phyloP scores from a whole-genome alignment of 1,140 invertebrate genomes.

The Bombus haemorrhoidalis region DNA sequence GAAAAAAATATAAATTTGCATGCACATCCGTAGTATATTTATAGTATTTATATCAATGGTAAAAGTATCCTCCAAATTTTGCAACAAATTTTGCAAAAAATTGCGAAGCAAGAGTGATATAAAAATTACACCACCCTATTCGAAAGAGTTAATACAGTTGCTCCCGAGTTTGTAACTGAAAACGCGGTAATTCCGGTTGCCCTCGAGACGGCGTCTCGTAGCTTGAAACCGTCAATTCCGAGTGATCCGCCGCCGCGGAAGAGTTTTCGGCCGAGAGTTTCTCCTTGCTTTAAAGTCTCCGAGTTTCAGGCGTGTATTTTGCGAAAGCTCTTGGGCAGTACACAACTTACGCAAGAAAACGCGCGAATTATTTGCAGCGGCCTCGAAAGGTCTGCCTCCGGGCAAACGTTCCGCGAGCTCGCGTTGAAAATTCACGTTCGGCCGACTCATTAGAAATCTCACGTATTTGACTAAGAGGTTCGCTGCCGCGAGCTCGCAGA shows the following conservation, averaged over 20 bases:
- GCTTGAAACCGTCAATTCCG: neutral
- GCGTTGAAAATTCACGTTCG: conserved; percentile 47
- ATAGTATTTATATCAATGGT: too few relatives aligned
- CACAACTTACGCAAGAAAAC: conserved; percentile 45
- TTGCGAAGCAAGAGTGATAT: too few relatives aligned
- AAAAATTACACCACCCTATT: too few relatives aligned
- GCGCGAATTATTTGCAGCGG: conserved; percentile 51
- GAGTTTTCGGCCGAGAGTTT: neutral
- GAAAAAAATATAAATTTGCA: too few relatives aligned
- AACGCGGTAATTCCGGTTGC: neutral
- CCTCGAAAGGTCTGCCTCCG: conserved; percentile 35
- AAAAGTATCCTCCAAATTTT: too few relatives aligned
- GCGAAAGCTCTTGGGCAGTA: neutral
- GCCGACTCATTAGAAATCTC: conserved; percentile 67
- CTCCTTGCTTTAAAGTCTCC: conserved; percentile 1
- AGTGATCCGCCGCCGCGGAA: neutral
- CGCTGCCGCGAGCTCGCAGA: conserved; percentile 41
- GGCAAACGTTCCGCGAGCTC: conserved; percentile 23
- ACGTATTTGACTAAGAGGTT: conserved; percentile 65
- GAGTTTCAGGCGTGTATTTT: neutral
- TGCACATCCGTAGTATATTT: too few relatives aligned
- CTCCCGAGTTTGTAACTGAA: neutral
- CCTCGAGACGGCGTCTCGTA: neutral
- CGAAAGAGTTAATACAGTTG: neutral
- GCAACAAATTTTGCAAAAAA: too few relatives aligned